phyloP scores from a whole-genome alignment of 2,113 vertebrate genomes.

The Bos javanicus region DNA sequence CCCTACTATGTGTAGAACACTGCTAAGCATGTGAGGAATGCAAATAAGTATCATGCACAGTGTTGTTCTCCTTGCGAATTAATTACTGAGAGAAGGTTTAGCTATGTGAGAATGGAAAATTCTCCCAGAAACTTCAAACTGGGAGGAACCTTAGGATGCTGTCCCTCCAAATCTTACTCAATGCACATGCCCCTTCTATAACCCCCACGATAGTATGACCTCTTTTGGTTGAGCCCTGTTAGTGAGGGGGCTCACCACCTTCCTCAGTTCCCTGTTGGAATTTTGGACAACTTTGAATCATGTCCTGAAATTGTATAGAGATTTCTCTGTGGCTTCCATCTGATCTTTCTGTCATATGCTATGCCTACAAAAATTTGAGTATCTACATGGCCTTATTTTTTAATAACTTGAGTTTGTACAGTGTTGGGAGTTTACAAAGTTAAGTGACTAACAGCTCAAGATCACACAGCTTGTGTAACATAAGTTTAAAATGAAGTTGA shows the following conservation, averaged over 20 bases:
- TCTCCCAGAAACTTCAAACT: not conserved
- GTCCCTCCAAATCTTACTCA: not conserved
- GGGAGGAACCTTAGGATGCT: not conserved
- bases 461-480: not conserved
- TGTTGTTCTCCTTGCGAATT: not conserved
- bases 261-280: not conserved
- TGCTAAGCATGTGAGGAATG: not conserved
- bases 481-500: not conserved
- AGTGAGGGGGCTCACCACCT: not conserved
- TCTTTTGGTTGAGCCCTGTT: not conserved
- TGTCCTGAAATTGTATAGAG: not conserved
- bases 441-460: not conserved
- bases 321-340: not conserved
- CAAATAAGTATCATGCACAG: not conserved
- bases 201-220: fast-evolving
- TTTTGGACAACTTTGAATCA: not conserved
- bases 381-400: not conserved
- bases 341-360: not conserved
- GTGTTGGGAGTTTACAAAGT: not conserved
- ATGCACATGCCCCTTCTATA: fast-evolving
- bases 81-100: not conserved
- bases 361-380: not conserved
- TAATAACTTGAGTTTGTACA: not conserved
- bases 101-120: not conserved
- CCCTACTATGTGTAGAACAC: not conserved